Base-by-base conservation (phyloP, 2,797 vertebrate species). In the Enteromius viviparus region DNA sequence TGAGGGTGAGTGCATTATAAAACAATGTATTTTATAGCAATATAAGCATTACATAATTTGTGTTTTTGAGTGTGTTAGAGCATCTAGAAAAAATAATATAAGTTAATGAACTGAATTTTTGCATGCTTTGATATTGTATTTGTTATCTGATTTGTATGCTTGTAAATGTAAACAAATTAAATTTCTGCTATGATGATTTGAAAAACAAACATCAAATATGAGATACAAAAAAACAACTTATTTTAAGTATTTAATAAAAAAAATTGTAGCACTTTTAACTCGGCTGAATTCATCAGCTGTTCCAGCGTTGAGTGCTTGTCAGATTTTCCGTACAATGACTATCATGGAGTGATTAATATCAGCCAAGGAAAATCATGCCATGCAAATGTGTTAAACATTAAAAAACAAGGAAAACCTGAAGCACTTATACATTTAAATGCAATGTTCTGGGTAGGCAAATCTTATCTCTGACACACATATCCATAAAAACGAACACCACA, bases 391-490 rank as follows among this genome's bases (percentile, higher is more conserved):
- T 40, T 68, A 10, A 68, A 68, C 34, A 68, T 12, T 19, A 11
- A 68, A 49, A 68, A 68, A 40, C 65, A 68, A n/a, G 65, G 65
- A 68, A 68, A n/a, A 68, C 10, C 34, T 40, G 34, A 68, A 40
- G 19, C 26, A 29, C 26, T 62, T 29, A 29, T 23, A 7, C 26
- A 62, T 62, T 62, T 23, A 62, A 62, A 62, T 29, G 26, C 26
- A 15, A 62, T 62, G 60, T 29, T 29, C 26, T 3, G 23, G 26
- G 12, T 15, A 62, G 26, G 14, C 58, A 62, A 29, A 62, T 62
- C 14, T 7, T 6, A 26, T 29, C 60, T 62, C 58, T n/a, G 53
- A 55, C 10, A 14, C 0, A 4, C 12, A 5, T 60, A 60, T 26
- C 58, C 26, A 60, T 26, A 62, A 55, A 55, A n/a, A 19, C 3